Conservation (phyloP, 2,797 vertebrate species). For the Amblyopsis hoosieri region DNA sequence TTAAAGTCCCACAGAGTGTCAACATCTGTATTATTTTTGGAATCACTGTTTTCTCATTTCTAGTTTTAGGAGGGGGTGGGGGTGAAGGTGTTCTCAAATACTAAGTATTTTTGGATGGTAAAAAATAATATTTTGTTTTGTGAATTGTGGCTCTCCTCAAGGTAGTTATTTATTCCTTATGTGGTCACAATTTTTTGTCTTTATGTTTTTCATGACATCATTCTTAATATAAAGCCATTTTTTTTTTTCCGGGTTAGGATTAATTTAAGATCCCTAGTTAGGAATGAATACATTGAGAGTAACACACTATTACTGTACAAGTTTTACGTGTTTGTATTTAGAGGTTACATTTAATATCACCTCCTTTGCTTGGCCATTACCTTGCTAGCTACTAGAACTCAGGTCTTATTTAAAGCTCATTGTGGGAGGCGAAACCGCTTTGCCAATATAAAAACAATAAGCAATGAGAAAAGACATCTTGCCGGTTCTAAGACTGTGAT, state of each 20-base stretch:
- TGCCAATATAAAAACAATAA: not conserved
- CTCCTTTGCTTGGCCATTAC: not conserved
- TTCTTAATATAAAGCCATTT: constrained; percentile 3
- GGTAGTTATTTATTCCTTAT: too few relatives aligned
- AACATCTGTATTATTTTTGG: too few relatives aligned
- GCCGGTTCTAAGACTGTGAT: too few relatives aligned
- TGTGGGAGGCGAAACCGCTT: not conserved
- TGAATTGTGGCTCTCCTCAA: too few relatives aligned
- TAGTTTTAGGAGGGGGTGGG: too few relatives aligned
- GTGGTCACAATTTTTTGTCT: not conserved
- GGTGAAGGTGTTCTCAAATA: too few relatives aligned
- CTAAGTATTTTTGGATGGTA: too few relatives aligned
- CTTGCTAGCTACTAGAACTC: not conserved
- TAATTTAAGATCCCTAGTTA: constrained; percentile 32
- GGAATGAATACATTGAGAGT: not conserved
- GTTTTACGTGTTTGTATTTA: not conserved
- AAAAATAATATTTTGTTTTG: too few relatives aligned
- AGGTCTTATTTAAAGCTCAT: not conserved
- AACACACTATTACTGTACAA: not conserved
- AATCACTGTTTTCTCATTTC: too few relatives aligned
- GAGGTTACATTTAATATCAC: constrained; percentile 15
- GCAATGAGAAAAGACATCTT: too few relatives aligned
- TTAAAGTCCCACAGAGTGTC: too few relatives aligned
- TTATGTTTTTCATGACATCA: constrained; percentile 30
- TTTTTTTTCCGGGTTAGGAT: constrained; percentile 7